phyloP scores from a whole-genome alignment of 2,888 invertebrate genomes.

The Pachymerium ferrugineum region DNA sequence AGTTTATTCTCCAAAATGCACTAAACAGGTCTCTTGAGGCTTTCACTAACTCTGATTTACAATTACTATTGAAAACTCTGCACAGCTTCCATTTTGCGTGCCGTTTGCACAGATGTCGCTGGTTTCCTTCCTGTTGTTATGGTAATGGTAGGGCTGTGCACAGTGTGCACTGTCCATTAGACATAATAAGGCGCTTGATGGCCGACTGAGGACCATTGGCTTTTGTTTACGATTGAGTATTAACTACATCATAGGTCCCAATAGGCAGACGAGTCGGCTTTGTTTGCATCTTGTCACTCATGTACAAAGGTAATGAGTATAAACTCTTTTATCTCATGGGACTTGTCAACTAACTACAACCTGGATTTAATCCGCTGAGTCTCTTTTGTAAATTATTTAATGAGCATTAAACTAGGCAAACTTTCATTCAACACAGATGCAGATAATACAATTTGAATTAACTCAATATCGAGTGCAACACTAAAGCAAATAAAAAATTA shows the following conservation, averaged over 20 bases:
- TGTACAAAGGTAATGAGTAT: neutral
- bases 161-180: constrained; percentile 20
- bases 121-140: constrained; percentile 7
- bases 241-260: constrained; percentile 10
- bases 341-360: neutral
- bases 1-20: too few relatives aligned
- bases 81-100: neutral
- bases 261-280: neutral
- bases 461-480: neutral
- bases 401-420: neutral
- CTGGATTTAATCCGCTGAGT: too few relatives aligned
- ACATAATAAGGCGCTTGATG: constrained; percentile 24
- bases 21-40: neutral
- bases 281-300: constrained; percentile 19
- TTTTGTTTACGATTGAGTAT: constrained; percentile 8
- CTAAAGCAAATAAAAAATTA: neutral
- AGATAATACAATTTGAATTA: neutral
- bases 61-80: constrained; percentile 5
- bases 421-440: neutral
- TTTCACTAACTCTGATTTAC: neutral
- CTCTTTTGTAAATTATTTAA: neutral
- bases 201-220: constrained; percentile 10
- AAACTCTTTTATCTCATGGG: neutral
- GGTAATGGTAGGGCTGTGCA: constrained; percentile 1
- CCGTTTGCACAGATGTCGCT: neutral